Conservation (phyloP, 2,797 vertebrate species). For the Eleutherodactylus coqui region DNA sequence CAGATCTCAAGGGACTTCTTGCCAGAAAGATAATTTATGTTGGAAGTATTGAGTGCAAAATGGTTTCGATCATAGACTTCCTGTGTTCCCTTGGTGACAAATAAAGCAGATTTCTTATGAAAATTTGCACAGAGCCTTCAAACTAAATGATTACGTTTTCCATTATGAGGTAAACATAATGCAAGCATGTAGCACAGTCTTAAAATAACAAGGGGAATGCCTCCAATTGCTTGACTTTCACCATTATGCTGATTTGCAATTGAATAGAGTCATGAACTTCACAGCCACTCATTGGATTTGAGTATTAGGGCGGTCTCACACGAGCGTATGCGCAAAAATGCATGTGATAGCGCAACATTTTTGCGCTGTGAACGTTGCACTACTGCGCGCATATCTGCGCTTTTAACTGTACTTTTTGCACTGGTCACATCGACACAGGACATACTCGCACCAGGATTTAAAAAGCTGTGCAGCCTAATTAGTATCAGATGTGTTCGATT, state of each 20-base stretch:
- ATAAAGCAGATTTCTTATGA: constrained; percentile 33
- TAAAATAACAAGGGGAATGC: neutral
- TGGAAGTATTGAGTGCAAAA: constrained; percentile 51
- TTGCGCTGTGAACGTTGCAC: too few relatives aligned
- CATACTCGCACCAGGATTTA: too few relatives aligned
- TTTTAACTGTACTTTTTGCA: too few relatives aligned
- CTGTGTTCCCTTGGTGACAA: constrained; percentile 43
- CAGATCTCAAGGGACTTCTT: constrained; percentile 37
- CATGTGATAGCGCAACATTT: too few relatives aligned
- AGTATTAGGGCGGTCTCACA: too few relatives aligned
- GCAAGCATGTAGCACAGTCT: neutral
- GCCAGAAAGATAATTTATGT: constrained; percentile 40
- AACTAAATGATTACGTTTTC: neutral
- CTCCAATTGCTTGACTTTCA: neutral
- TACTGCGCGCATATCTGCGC: too few relatives aligned
- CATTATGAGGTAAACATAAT: constrained; percentile 7
- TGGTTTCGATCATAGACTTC: constrained; percentile 42
- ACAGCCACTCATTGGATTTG: neutral
- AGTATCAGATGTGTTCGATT: too few relatives aligned
- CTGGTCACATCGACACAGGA: too few relatives aligned
- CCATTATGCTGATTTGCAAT: neutral
- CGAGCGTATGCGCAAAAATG: too few relatives aligned
- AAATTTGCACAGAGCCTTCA: neutral
- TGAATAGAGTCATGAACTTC: neutral
- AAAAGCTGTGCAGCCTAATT: too few relatives aligned